phyloP scores from a whole-genome alignment of 1,140 invertebrate genomes.

The Pogonomyrmex barbatus region DNA sequence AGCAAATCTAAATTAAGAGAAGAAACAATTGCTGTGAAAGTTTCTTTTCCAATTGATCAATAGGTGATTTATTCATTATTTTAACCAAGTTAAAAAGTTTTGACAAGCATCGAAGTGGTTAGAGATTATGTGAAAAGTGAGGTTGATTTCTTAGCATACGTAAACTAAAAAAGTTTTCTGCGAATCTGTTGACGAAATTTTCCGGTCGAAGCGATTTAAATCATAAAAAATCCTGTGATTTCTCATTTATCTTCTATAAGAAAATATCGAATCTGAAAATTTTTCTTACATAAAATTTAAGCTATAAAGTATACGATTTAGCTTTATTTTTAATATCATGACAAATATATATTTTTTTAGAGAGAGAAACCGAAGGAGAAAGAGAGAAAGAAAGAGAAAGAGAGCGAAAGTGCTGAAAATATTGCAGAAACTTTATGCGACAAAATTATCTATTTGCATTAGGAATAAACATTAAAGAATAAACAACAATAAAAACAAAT shows the following conservation, averaged over 20 bases:
- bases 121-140: constrained; percentile 14
- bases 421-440: neutral
- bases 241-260: neutral
- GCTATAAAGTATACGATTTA: neutral
- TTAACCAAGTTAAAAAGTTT: constrained; percentile 19
- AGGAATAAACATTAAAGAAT: too few relatives aligned
- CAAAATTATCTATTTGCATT: neutral
- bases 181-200: constrained; percentile 16
- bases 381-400: too few relatives aligned
- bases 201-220: neutral
- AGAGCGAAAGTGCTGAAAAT: neutral
- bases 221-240: constrained; percentile 7
- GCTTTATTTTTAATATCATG: neutral
- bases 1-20: neutral
- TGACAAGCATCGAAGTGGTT: neutral
- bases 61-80: constrained; percentile 29
- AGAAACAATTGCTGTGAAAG: neutral
- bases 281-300: neutral
- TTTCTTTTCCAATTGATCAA: neutral
- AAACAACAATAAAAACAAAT: too few relatives aligned
- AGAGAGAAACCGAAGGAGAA: too few relatives aligned
- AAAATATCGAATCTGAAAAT: neutral
- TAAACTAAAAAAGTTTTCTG: constrained; percentile 30
- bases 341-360: constrained; percentile 1
- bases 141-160: neutral